phyloP scores from a whole-genome alignment of 1,140 invertebrate species.

The Nephila pilipes region DNA sequence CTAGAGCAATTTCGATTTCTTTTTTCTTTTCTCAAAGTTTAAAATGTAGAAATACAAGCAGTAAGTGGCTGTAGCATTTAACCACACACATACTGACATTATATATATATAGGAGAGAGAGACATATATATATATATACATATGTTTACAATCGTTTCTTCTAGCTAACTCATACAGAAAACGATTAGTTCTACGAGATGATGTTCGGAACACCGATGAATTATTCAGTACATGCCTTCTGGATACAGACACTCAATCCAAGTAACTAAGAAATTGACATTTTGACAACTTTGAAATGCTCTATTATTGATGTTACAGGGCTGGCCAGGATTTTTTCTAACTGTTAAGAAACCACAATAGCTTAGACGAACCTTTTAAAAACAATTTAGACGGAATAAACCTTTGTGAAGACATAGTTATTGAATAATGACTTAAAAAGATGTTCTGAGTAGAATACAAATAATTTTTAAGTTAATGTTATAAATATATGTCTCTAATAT shows the following conservation, averaged over 20 bases:
- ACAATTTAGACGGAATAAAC: constrained; percentile 9
- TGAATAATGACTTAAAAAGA: constrained; percentile 9
- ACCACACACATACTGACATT: background rate
- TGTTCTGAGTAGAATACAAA: too few relatives aligned
- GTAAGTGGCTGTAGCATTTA: background rate
- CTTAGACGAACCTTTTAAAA: background rate
- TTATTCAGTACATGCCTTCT: constrained; percentile 29
- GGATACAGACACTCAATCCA: background rate
- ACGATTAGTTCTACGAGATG: background rate
- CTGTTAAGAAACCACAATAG: background rate
- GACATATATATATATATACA: too few relatives aligned
- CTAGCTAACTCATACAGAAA: background rate
- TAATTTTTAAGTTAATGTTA: too few relatives aligned
- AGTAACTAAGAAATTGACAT: constrained; percentile 42
- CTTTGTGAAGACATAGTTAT: background rate
- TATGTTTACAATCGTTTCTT: constrained; percentile 18
- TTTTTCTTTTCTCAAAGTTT: background rate
- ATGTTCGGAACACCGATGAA: background rate
- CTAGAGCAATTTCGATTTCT: background rate
- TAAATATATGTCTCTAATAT: too few relatives aligned
- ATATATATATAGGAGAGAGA: too few relatives aligned
- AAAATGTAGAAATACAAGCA: background rate
- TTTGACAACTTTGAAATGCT: constrained; percentile 37
- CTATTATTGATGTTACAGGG: constrained; percentile 43
- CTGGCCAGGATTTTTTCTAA: constrained; percentile 31